Conservation (phyloP, 2,797 vertebrate species). For the Calcarius lapponicus region DNA sequence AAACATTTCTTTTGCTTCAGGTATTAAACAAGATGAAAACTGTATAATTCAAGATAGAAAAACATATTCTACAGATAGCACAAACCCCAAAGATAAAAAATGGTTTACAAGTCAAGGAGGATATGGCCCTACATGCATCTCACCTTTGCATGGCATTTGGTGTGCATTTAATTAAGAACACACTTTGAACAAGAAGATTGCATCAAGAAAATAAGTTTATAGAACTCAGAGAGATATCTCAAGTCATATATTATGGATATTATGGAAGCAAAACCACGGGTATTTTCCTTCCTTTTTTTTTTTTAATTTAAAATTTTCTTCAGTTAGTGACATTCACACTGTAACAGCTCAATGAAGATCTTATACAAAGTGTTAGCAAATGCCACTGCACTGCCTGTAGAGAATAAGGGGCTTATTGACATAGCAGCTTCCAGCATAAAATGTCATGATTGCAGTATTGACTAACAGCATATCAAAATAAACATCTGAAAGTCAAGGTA, state of each 20-base stretch:
- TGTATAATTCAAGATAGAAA: background rate
- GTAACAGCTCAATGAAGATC: constrained; percentile 22
- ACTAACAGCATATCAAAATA: constrained; percentile 60
- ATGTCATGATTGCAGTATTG: constrained; percentile 62
- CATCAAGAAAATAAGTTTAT: background rate
- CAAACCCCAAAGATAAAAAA: background rate
- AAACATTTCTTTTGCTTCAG: background rate
- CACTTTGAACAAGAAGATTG: background rate
- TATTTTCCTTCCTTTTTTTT: background rate
- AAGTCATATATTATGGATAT: background rate
- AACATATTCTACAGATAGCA: background rate
- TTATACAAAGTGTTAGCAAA: constrained; percentile 36
- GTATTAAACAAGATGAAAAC: background rate
- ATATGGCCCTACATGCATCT: background rate
- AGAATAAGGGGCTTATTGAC: constrained; percentile 62
- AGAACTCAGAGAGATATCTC: background rate
- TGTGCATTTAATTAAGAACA: background rate
- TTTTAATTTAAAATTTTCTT: constrained; percentile 4
- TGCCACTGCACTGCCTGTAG: constrained; percentile 41
- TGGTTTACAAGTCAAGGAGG: background rate
- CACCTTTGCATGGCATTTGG: background rate
- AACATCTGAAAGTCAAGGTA: constrained; percentile 30
- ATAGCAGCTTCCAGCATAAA: constrained; percentile 39
- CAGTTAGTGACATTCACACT: constrained; percentile 37
- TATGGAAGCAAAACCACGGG: background rate